These are phyloP conservation scores for Phortica variegata DNA, from an alignment of 1,140 invertebrate species.

Conservation along the genomic window DNA sequence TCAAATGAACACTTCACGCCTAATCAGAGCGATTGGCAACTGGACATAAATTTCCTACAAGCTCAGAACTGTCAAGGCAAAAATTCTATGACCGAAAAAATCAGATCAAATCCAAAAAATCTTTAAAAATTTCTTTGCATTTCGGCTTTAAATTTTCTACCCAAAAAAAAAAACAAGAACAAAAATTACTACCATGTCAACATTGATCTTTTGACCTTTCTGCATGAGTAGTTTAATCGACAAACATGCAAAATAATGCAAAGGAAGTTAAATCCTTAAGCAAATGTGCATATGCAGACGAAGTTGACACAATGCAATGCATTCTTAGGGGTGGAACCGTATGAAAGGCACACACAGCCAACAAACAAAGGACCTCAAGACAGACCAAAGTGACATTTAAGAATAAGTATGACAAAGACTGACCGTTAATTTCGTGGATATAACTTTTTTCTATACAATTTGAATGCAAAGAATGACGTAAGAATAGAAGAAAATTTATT, in stretches of 20 bases:
- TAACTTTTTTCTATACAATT: neutral
- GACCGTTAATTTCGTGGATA: slow-evolving; percentile 11
- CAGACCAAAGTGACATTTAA: slow-evolving; percentile 5
- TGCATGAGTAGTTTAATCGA: slow-evolving; percentile 43
- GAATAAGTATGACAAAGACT: slow-evolving; percentile 3
- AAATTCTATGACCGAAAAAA: slow-evolving; percentile 21
- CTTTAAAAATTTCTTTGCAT: slow-evolving; percentile 18
- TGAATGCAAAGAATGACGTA: no score
- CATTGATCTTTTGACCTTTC: slow-evolving; percentile 52
- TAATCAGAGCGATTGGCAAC: slow-evolving; percentile 38
- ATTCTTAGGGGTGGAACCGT: slow-evolving; percentile 30
- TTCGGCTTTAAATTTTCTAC: slow-evolving; percentile 1
- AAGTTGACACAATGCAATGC: neutral
- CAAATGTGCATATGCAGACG: neutral
- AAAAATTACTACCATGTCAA: slow-evolving; percentile 28
- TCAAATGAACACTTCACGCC: slow-evolving; percentile 48
- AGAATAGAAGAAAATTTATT: no score
- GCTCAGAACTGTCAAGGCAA: neutral
- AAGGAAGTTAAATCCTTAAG: slow-evolving; percentile 33
- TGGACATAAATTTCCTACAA: slow-evolving; percentile 33
- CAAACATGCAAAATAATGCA: slow-evolving; percentile 54
- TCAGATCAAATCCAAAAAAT: slow-evolving; percentile 40
- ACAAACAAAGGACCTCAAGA: neutral
- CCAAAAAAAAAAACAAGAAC: no score
- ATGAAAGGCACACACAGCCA: slow-evolving; percentile 25